These are phyloP conservation scores for Pogonocherus hispidulus DNA, from an alignment of 2,888 invertebrate genomes.

Conservation along the genomic window DNA sequence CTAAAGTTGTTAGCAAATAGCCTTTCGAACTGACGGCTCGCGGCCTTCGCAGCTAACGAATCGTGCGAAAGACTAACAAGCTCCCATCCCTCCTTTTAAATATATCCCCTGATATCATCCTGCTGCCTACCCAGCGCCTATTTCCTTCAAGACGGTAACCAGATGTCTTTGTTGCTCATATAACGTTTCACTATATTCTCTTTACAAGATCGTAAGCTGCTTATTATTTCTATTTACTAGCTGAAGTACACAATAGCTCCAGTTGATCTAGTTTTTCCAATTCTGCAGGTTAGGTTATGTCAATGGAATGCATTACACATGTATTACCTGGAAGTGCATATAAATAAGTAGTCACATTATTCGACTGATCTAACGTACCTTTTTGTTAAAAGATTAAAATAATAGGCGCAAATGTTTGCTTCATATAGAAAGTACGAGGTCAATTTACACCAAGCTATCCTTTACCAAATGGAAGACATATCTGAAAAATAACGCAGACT, in stretches of 20 bases:
- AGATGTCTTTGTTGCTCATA: conserved; percentile 15
- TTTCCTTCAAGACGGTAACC: conserved; percentile 25
- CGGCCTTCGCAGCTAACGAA: conserved; percentile 59
- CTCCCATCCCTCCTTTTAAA: conserved; percentile 57
- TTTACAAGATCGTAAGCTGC: background rate
- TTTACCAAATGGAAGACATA: no score
- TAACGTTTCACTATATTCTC: background rate
- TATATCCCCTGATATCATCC: conserved; percentile 49
- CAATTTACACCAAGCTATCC: no score
- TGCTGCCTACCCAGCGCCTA: conserved; percentile 23
- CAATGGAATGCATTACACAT: no score
- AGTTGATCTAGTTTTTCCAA: background rate
- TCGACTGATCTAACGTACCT: no score
- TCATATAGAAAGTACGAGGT: no score
- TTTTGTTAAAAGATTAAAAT: no score
- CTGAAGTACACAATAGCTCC: background rate
- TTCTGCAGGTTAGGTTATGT: background rate
- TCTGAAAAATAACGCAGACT: no score
- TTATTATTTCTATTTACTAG: background rate
- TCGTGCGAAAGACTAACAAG: conserved; percentile 61
- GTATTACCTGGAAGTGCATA: no score
- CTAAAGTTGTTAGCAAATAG: conserved; percentile 60
- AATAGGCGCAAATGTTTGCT: no score
- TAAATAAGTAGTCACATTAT: no score
- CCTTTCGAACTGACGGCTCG: conserved; percentile 56